A percentile compares a stretch with the other conserved stretches of the same genome.
phyloP scores from a whole-genome alignment of 1,140 invertebrate species.

The Conus ventricosus region DNA sequence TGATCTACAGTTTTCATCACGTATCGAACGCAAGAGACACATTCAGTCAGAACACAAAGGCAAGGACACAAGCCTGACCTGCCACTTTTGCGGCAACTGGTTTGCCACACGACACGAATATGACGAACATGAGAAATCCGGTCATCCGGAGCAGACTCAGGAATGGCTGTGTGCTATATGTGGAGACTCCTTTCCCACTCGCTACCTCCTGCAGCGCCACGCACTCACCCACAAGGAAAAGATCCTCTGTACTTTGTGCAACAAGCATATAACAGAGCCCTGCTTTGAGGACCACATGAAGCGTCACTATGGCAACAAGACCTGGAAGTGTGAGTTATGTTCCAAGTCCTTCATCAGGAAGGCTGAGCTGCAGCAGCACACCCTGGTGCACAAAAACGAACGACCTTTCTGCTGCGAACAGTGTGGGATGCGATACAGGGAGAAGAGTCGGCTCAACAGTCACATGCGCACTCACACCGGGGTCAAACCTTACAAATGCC shows the following conservation, averaged over 20 bases:
- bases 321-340: constrained; percentile 5
- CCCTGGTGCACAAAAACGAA: not conserved
- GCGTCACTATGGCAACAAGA: constrained; percentile 18
- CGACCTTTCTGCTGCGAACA: constrained; percentile 11
- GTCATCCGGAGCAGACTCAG: not conserved
- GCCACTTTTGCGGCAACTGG: constrained; percentile 1
- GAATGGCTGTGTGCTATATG: constrained; percentile 11
- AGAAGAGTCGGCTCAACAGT: not conserved
- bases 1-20: constrained; percentile 15
- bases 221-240: constrained; percentile 15
- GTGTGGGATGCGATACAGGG: constrained; percentile 5
- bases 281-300: constrained; percentile 24
- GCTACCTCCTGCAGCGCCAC: constrained; percentile 20
- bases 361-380: constrained; percentile 10
- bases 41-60: constrained; percentile 20
- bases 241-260: not conserved
- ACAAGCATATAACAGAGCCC: constrained; percentile 10
- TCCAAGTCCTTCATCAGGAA: not conserved
- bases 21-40: constrained; percentile 18
- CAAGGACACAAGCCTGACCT: constrained; percentile 24
- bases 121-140: not conserved
- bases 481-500: constrained; percentile 39
- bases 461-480: constrained; percentile 21
- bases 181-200: constrained; percentile 1
- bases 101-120: constrained; percentile 2